phyloP scores from a whole-genome alignment of 2,888 invertebrate genomes.

The Labia minor region DNA sequence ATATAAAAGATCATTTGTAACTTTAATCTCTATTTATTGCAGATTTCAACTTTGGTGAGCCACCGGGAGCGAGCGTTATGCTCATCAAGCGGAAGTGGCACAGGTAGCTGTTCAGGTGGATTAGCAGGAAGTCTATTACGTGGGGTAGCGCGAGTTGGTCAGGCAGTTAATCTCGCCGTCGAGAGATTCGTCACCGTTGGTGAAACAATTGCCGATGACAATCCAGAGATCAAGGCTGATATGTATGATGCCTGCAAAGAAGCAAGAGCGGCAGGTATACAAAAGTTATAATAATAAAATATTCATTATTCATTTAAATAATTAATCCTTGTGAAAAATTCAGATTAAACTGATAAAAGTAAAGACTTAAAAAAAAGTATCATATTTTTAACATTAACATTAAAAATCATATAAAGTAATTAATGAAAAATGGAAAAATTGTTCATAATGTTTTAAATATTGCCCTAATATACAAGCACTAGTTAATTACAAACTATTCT shows the following conservation, averaged over 20 bases:
- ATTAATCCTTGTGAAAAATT: not conserved
- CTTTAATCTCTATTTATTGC: no score
- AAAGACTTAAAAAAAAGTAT: no score
- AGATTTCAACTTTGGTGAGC: slow-evolving; percentile 88
- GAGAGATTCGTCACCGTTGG: slow-evolving; percentile 97
- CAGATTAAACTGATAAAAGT: slow-evolving; percentile 14
- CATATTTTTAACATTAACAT: no score
- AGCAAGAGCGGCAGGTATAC: slow-evolving; percentile 83
- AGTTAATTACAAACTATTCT: no score
- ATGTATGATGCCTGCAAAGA: slow-evolving; percentile 99
- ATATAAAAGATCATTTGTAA: no score
- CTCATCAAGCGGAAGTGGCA: slow-evolving; percentile 38
- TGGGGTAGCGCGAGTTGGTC: slow-evolving; percentile 83
- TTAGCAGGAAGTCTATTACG: slow-evolving; percentile 50
- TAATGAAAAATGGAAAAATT: no score
- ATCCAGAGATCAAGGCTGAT: slow-evolving; percentile 90
- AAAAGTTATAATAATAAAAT: not conserved
- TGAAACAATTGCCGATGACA: slow-evolving; percentile 96
- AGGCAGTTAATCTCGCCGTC: slow-evolving; percentile 91
- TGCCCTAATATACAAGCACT: no score
- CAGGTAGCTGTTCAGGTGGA: not conserved
- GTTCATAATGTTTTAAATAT: no score
- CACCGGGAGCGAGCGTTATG: slow-evolving; percentile 54
- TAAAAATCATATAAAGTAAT: no score
- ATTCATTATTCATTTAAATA: slow-evolving; percentile 14